Evolutionary conservation across 2,113 vertebrate genomes (phyloP).

Genomic region (Gobiocypris rarus): DNA sequence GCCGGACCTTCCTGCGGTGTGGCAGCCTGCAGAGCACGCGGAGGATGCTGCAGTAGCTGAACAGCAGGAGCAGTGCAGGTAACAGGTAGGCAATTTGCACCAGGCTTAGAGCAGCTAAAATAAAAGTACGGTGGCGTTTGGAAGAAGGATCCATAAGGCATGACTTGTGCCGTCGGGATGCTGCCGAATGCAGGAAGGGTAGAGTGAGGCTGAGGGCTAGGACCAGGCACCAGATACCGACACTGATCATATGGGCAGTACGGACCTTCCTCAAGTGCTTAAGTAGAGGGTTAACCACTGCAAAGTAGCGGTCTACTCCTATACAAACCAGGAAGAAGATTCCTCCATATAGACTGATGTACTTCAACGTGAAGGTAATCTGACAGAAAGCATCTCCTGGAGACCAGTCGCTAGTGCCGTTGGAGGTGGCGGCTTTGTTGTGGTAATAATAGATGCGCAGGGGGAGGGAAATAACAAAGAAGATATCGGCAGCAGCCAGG

Average conservation of each 20-base stretch:
- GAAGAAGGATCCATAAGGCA: constrained; percentile 69
- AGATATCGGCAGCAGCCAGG: constrained; percentile 68
- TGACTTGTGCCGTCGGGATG: constrained; percentile 47
- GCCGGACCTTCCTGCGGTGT: constrained; percentile 48
- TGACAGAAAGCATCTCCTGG: constrained; percentile 65
- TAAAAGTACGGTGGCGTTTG: constrained; percentile 61
- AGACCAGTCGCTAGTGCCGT: constrained; percentile 57
- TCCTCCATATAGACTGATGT: constrained; percentile 77
- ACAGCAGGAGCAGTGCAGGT: constrained; percentile 69
- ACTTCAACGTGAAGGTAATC: constrained; percentile 75
- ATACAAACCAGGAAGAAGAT: constrained; percentile 79
- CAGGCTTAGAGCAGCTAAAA: constrained; percentile 66
- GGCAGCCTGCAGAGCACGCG: constrained; percentile 60
- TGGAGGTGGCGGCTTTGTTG: constrained; percentile 56
- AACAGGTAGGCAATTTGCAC: constrained; percentile 69
- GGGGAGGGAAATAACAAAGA: constrained; percentile 73
- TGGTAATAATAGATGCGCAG: constrained; percentile 75
- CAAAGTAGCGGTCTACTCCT: constrained; percentile 74
- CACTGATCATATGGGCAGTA: constrained; percentile 63
- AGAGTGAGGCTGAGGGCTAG: constrained; percentile 68
- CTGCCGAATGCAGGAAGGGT: constrained; percentile 64
- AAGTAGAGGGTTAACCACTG: constrained; percentile 69
- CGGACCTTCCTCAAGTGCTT: constrained; percentile 48
- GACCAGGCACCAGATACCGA: constrained; percentile 72
- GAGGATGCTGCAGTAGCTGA: constrained; percentile 73